phyloP scores from a whole-genome alignment of 2,797 vertebrate genomes.

The Harpagifer antarcticus region DNA sequence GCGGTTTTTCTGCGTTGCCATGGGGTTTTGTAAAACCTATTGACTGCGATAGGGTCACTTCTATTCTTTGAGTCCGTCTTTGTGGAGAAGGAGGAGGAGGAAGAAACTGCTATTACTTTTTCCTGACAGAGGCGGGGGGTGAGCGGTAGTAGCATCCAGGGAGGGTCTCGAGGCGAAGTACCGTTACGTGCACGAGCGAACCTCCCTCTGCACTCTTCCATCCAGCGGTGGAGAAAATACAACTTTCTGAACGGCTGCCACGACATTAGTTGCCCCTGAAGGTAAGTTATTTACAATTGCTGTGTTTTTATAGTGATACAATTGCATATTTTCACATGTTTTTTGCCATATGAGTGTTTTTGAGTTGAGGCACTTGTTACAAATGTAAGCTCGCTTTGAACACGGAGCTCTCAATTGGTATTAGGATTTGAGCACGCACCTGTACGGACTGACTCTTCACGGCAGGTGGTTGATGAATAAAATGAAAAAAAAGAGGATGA shows the following conservation, averaged over 20 bases:
- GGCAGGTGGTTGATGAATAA: conserved; percentile 39
- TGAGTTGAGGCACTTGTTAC: conserved; percentile 42
- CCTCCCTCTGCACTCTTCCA: conserved; percentile 25
- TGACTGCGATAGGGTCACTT: conserved; percentile 79
- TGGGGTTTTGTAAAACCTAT: conserved; percentile 82
- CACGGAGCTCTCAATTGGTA: not conserved
- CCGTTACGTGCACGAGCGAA: conserved; percentile 21
- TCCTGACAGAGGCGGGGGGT: conserved; percentile 45
- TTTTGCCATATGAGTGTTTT: not conserved
- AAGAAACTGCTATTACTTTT: conserved; percentile 78
- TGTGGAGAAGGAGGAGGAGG: conserved; percentile 76
- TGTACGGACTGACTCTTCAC: not conserved
- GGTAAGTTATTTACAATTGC: conserved; percentile 66
- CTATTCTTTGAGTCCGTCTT: conserved; percentile 80
- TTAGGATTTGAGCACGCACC: conserved; percentile 20
- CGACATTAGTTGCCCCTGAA: conserved; percentile 57
- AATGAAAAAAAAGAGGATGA: not conserved
- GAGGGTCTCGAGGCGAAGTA: conserved; percentile 58
- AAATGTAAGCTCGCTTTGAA: conserved; percentile 5
- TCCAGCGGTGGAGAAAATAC: conserved; percentile 46
- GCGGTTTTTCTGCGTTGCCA: conserved; percentile 82
- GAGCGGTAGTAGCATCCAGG: conserved; percentile 61
- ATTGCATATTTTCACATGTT: not conserved
- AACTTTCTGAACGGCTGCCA: conserved; percentile 66
- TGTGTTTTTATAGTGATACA: not conserved